Evolutionary conservation across 2,113 vertebrate species (phyloP).

Genomic region (Vulpes lagopus): DNA sequence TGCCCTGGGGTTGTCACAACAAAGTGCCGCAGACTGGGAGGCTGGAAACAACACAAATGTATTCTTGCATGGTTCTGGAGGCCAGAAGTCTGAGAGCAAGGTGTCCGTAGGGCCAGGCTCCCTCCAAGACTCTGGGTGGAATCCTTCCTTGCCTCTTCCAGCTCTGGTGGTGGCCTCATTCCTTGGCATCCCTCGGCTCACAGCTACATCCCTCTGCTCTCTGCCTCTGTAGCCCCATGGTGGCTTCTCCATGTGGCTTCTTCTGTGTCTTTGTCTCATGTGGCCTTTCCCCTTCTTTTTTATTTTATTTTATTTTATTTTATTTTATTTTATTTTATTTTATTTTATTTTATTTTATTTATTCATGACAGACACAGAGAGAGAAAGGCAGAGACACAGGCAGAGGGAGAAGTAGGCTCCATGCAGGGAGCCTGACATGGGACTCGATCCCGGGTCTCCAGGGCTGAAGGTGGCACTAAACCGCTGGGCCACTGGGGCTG

Average conservation of each 20-base stretch:
- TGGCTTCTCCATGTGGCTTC: neutral
- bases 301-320: too few relatives aligned
- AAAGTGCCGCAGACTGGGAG: neutral
- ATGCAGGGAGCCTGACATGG: too few relatives aligned
- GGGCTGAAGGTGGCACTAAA: too few relatives aligned
- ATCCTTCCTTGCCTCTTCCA: neutral
- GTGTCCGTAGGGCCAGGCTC: neutral
- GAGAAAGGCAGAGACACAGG: too few relatives aligned
- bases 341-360: too few relatives aligned
- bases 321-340: too few relatives aligned
- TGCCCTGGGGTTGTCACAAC: too few relatives aligned
- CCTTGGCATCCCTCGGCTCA: neutral
- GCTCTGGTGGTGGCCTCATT: neutral
- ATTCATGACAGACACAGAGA: too few relatives aligned
- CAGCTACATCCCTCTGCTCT: fast-evolving
- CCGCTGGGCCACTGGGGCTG: too few relatives aligned
- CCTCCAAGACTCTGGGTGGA: neutral
- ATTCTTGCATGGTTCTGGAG: too few relatives aligned
- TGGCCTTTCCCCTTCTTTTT: neutral
- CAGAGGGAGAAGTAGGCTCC: too few relatives aligned
- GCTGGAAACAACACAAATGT: neutral
- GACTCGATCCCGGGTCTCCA: too few relatives aligned
- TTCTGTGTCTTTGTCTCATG: neutral
- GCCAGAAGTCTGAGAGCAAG: neutral
- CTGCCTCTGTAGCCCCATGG: neutral